Percentiles rank a stretch among this genome's conserved stretches.
Conservation (phyloP, 2,797 vertebrate species). For the Peromyscus melanophrys region DNA sequence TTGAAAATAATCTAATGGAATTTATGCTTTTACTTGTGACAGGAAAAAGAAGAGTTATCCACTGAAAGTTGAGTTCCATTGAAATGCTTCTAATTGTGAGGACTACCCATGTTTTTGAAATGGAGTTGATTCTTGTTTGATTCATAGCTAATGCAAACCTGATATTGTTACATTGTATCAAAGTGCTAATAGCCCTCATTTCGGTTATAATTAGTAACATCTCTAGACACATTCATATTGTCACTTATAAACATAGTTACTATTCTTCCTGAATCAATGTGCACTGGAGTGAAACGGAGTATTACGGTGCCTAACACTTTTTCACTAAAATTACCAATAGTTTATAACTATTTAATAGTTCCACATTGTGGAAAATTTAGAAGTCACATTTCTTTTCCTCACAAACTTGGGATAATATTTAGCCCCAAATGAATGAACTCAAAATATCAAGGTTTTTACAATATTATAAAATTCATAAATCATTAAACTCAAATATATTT, state of each 20-base stretch:
- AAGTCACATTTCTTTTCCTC: not conserved
- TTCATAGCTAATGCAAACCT: constrained; percentile 36
- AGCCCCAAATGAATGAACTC: constrained; percentile 47
- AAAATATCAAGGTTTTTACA: not conserved
- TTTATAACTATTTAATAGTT: constrained; percentile 50
- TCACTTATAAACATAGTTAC: constrained; percentile 29
- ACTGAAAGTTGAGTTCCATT: constrained; percentile 55
- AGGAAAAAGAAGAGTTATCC: constrained; percentile 69
- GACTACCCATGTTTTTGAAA: constrained; percentile 42
- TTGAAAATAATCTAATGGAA: constrained; percentile 29
- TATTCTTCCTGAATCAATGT: constrained; percentile 44
- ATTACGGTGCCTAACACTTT: not conserved
- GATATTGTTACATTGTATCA: constrained; percentile 19
- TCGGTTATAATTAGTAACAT: not conserved
- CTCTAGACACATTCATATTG: not conserved
- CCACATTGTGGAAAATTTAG: not conserved
- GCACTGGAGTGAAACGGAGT: not conserved
- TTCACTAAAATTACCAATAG: constrained; percentile 47
- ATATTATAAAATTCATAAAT: constrained; percentile 67
- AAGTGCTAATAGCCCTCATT: constrained; percentile 63
- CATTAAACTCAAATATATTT: constrained; percentile 54
- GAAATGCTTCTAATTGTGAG: constrained; percentile 62
- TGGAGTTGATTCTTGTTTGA: not conserved
- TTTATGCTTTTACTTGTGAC: constrained; percentile 35
- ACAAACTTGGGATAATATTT: constrained; percentile 50